Percentiles rank a stretch among this genome's conserved stretches.
Evolutionary conservation across 2,888 invertebrate genomes (phyloP).

Genomic region (Phaedon cochleariae): DNA sequence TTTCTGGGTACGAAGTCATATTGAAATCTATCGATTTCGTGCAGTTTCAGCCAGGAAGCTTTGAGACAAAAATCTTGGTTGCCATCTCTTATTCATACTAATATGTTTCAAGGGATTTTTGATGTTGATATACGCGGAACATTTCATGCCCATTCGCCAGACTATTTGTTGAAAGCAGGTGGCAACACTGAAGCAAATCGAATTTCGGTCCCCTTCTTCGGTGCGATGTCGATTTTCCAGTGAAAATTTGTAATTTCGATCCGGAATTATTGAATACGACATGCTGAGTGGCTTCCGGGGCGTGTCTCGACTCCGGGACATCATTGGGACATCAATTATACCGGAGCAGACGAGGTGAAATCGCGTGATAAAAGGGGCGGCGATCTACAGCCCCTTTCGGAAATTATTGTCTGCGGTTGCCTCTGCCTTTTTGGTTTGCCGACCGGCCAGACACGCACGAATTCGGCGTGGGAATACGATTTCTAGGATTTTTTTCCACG

Average conservation of each 20-base stretch:
- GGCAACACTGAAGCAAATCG: not conserved
- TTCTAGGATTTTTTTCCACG: too few relatives aligned
- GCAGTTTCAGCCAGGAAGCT: too few relatives aligned
- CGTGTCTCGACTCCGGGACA: constrained; percentile 39
- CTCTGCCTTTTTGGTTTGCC: constrained; percentile 22
- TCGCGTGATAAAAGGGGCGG: constrained; percentile 45
- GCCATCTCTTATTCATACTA: too few relatives aligned
- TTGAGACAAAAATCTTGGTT: too few relatives aligned
- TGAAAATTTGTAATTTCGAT: constrained; percentile 6
- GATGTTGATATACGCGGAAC: not conserved
- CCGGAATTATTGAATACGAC: constrained; percentile 31
- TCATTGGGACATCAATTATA: constrained; percentile 49
- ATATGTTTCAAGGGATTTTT: too few relatives aligned
- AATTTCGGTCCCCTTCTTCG: not conserved
- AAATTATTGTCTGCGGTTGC: constrained; percentile 49
- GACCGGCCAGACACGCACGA: not conserved
- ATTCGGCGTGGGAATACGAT: too few relatives aligned
- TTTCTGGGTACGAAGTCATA: too few relatives aligned
- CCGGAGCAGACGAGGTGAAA: constrained; percentile 41
- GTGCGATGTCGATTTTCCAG: not conserved
- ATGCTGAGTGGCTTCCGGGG: constrained; percentile 42
- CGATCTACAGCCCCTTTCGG: constrained; percentile 38
- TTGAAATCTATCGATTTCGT: too few relatives aligned
- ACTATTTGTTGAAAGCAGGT: too few relatives aligned
- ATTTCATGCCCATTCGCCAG: not conserved